A percentile compares a stretch with the other conserved stretches of the same genome.
phyloP scores from a whole-genome alignment of 2,113 vertebrate genomes.

The Ictidomys tridecemlineatus region DNA sequence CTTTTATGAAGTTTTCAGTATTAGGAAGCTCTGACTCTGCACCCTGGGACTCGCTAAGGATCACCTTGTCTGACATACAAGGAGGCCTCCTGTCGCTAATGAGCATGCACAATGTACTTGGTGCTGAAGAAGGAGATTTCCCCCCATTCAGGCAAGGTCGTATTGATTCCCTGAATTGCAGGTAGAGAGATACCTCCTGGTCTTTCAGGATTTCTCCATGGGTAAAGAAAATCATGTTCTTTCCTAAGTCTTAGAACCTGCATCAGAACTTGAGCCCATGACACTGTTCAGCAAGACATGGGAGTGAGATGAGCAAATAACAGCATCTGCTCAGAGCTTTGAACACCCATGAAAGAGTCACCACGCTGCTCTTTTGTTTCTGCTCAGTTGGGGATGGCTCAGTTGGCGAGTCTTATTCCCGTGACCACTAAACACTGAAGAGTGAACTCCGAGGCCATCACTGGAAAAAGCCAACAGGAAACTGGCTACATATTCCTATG shows the following conservation, averaged over 20 bases:
- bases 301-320: background rate
- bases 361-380: background rate
- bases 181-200: background rate
- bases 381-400: background rate
- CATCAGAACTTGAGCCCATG: background rate
- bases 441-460: background rate
- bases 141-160: no score
- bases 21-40: background rate
- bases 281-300: background rate
- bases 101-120: background rate
- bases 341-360: background rate
- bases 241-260: background rate
- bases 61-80: background rate
- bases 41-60: background rate
- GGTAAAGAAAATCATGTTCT: background rate
- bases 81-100: background rate
- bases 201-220: background rate
- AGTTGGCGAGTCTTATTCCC: background rate
- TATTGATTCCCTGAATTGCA: background rate
- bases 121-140: background rate
- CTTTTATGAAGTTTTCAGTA: background rate
- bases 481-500: background rate
- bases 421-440: background rate
- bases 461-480: slow-evolving; percentile 49
- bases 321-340: background rate